Conservation (phyloP, 2,113 vertebrate species). For the Albula glossodonta region DNA sequence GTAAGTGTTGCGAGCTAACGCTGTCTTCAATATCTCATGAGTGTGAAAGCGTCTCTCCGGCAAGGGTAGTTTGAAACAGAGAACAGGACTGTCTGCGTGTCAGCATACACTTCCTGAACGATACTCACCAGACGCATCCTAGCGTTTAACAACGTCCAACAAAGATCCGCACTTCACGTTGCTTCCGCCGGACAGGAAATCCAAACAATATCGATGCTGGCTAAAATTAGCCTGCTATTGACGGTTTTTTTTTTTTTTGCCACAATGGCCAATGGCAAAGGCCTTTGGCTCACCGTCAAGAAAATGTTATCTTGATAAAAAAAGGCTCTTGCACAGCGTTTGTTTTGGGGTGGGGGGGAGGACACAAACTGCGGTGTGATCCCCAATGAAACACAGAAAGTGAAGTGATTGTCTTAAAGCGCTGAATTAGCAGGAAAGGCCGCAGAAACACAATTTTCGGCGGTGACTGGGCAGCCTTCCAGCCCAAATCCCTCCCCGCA, state of each 20-base stretch:
- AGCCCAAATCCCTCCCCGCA: not conserved
- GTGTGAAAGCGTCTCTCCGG: not conserved
- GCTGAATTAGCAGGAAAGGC: not conserved
- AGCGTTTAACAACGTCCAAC: not conserved
- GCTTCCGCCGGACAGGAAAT: not conserved
- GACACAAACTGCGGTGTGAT: not conserved
- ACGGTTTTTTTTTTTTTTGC: no score
- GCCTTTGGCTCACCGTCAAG: not conserved
- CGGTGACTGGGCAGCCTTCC: no score
- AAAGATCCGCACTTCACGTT: not conserved
- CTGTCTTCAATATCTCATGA: slow-evolving; percentile 15
- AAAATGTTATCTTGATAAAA: not conserved
- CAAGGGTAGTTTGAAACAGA: not conserved
- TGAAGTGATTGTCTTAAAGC: not conserved
- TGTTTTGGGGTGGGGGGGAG: no score
- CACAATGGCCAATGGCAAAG: not conserved
- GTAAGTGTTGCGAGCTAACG: slow-evolving; percentile 43
- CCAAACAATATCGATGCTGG: not conserved
- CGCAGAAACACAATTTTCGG: not conserved
- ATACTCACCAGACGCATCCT: not conserved
- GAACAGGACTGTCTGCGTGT: not conserved
- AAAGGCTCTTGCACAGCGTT: not conserved
- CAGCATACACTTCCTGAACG: no score
- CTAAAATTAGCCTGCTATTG: not conserved
- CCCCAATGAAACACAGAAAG: not conserved